Evolutionary conservation across 2,113 vertebrate genomes (phyloP), one percentile per base, ranked within the genome.

Genomic region (Saimiri boliviensis): DNA sequence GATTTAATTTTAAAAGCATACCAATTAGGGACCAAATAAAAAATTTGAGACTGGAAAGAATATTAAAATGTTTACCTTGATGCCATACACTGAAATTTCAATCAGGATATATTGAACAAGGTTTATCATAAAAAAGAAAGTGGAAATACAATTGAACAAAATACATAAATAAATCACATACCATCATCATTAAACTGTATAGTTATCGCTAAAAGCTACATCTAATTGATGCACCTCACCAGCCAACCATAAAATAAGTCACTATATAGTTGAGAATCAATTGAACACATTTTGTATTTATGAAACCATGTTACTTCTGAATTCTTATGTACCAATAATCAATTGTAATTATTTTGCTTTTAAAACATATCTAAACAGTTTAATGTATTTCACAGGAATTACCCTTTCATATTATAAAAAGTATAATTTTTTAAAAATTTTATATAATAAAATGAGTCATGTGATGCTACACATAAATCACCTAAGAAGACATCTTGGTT

Each of bases 121-220:
- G 95, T 96, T 96, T 92, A 85, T 83, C 63, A 77, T 86, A 58
- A 66, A 85, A 71, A 83, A 82, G 49, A 93, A 96, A 90, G 40
- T 80, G 23, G 23, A 94, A 85, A 79, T 91, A 85, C 8, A 97
- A 52, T 45, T 10, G 12, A 93, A 80, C 20, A 80, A 92, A 52
- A 25, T 70, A 68, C 56, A 13, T 42, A 71, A 93, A 56, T 88
- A 90, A 54, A 63, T 85, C n/a, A 76, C 5, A 88, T 30, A 17
- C 13, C 42, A 81, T 66, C 42, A 89, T 7, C 3, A 86, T 86
- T 80, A 74, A 56, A 21, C 91, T 23, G 2, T 68, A 81, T 95
- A 90, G 35, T 23, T 54, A 90, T 16, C 3, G 47, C 25, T 79
- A 68, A 88, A 91, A 89, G 6, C 35, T 81, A 47, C 16, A 90